These are phyloP conservation scores for Lithophane socia DNA, from an alignment of 2,888 invertebrate genomes.

Conservation along the genomic window DNA sequence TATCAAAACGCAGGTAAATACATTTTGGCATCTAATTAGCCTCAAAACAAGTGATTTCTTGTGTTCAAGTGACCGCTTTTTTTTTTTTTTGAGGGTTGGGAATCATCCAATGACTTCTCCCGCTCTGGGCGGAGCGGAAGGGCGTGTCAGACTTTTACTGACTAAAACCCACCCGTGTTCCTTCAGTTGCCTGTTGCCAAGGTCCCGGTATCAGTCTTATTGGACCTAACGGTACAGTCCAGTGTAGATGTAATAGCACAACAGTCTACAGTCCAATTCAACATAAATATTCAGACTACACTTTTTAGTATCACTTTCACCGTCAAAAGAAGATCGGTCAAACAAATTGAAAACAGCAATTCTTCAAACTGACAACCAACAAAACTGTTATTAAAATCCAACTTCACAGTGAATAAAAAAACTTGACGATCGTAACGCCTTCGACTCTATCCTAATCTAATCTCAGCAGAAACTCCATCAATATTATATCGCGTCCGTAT, in stretches of 20 bases:
- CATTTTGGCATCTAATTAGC: not conserved
- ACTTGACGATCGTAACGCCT: conserved; percentile 31
- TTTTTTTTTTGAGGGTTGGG: too few relatives aligned
- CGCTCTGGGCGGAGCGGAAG: too few relatives aligned
- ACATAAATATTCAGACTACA: conserved; percentile 8
- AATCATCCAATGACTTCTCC: too few relatives aligned
- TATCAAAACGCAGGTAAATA: not conserved
- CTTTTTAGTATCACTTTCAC: conserved; percentile 53
- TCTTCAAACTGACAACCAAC: conserved; percentile 50
- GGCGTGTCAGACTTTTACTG: too few relatives aligned
- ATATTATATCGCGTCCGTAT: conserved; percentile 48
- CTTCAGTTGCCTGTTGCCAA: too few relatives aligned
- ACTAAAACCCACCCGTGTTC: too few relatives aligned
- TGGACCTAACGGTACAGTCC: too few relatives aligned
- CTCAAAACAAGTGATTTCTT: not conserved
- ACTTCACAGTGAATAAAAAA: conserved; percentile 60
- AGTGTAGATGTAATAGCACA: not conserved
- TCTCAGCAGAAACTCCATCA: conserved; percentile 56
- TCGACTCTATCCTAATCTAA: conserved; percentile 54
- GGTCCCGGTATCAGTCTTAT: not conserved
- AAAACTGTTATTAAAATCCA: conserved; percentile 58
- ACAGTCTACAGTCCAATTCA: not conserved
- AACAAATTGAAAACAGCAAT: conserved; percentile 51
- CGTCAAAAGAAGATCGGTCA: conserved; percentile 40
- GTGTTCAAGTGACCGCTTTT: too few relatives aligned